These are phyloP conservation scores for Drosophila demipolita DNA, from an alignment of 2,888 invertebrate species.

Conservation along the genomic window DNA sequence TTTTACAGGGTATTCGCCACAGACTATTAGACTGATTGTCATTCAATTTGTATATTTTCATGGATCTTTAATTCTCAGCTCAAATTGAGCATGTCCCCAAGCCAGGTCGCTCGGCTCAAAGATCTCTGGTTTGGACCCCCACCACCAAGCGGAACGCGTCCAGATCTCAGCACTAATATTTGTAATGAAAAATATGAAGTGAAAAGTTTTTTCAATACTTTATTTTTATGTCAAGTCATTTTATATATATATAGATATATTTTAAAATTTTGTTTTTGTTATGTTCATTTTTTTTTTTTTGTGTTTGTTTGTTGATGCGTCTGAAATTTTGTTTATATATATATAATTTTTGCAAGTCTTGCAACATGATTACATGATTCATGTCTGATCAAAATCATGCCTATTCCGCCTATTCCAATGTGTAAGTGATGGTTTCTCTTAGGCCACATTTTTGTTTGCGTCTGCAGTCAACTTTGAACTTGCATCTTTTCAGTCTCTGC, in stretches of 20 bases:
- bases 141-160: constrained; percentile 33
- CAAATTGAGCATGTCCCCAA: constrained; percentile 68
- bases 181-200: too few species aligned
- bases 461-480: background rate
- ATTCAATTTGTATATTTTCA: constrained; percentile 49
- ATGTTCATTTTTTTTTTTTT: background rate
- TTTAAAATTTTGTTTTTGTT: background rate
- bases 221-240: too few species aligned
- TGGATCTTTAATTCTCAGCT: constrained; percentile 59
- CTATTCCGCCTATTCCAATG: background rate
- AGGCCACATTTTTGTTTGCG: background rate
- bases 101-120: constrained; percentile 25
- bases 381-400: background rate
- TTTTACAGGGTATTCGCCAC: constrained; percentile 22
- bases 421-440: background rate
- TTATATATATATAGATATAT: too few species aligned
- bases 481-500: background rate
- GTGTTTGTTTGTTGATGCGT: background rate
- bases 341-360: background rate
- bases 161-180: constrained; percentile 12
- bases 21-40: constrained; percentile 35
- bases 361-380: background rate
- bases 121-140: constrained; percentile 30
- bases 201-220: too few species aligned
- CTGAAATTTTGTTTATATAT: background rate